A percentile compares a stretch with the other conserved stretches of the same genome.
Evolutionary conservation across 2,113 vertebrate genomes (phyloP).

Genomic region (Mastomys coucha): DNA sequence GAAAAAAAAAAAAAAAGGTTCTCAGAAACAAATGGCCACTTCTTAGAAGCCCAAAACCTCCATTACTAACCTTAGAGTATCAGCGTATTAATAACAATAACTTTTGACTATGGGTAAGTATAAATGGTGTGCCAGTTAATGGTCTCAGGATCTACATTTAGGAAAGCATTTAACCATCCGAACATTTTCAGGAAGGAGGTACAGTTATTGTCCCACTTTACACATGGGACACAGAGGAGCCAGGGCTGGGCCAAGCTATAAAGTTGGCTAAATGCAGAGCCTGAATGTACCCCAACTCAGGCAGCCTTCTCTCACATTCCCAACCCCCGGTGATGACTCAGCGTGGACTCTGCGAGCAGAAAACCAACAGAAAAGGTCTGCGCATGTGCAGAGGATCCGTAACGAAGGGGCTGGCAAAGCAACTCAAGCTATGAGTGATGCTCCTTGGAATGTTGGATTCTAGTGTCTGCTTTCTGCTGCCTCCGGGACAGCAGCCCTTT

Average conservation of each 20-base stretch:
- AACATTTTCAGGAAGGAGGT: not conserved
- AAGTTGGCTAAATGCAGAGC: not conserved
- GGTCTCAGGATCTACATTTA: not conserved
- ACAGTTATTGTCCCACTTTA: not conserved
- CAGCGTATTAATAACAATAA: not conserved
- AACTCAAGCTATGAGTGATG: not conserved
- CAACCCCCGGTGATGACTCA: not conserved
- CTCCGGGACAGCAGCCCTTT: not conserved
- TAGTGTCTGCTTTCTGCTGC: fast-evolving
- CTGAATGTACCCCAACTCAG: too few species aligned
- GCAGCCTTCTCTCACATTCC: not conserved
- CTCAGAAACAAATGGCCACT: conserved; percentile 19
- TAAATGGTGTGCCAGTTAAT: not conserved
- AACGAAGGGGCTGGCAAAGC: not conserved
- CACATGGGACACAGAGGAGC: not conserved
- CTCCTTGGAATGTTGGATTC: not conserved
- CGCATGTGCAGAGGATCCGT: not conserved
- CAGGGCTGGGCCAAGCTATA: not conserved
- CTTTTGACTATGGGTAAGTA: not conserved
- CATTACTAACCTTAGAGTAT: not conserved
- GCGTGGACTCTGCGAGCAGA: not conserved
- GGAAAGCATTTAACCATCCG: not conserved
- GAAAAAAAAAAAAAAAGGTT: not conserved
- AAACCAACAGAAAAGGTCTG: not conserved
- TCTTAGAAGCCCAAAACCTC: not conserved